Evolutionary conservation across 2,888 invertebrate species (phyloP), one percentile per base, ranked within the genome.

Genomic region (Aquatica leii): DNA sequence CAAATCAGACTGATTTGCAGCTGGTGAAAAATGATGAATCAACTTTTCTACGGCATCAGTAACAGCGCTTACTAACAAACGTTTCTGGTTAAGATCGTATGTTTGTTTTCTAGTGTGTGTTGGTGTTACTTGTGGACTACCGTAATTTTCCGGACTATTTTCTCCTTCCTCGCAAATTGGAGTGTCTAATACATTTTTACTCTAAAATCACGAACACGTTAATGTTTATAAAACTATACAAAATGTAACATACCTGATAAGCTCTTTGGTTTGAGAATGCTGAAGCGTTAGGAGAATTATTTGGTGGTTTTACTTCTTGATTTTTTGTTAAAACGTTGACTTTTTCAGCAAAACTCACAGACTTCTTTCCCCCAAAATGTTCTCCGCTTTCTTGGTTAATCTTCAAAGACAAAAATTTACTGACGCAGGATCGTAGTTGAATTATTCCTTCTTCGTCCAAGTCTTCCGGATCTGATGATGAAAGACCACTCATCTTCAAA

Each of bases 291-390:
- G 91, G 90, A 43, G 91, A 91, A 79, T 91, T 91, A 67, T 90
- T 91, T 63, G 91, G 91, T 65, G 77, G 76, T 60, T 75, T 77
- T 14, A 74, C 59, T 24, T 86, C 81, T 68, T 85, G 83, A 69
- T 85, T 84, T 76, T 84, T 84, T 70, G 84, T 83, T 79, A 83
- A 84, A 70, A 81, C 81, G 76, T 80, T 84, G 72, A 82, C 84
- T 78, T 86, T 88, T 78, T 86, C 87, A 51, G 91, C 91, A 80
- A 92, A 92, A 81, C 91, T 92, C 67, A 92, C 92, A 69, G 88
- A 88, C 80, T 92, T 92, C 79, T 88, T 89, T 75, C 85, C 86
- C 61, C 85, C 85, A 64, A 84, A 84, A 70, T 86, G 86, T 77
- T 85, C 87, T 67, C 84, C 83, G 72, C 87, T 86, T 72, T 90